These are phyloP conservation scores for Polypedilum vanderplanki DNA, from an alignment of 1,140 invertebrate genomes.

Conservation along the genomic window DNA sequence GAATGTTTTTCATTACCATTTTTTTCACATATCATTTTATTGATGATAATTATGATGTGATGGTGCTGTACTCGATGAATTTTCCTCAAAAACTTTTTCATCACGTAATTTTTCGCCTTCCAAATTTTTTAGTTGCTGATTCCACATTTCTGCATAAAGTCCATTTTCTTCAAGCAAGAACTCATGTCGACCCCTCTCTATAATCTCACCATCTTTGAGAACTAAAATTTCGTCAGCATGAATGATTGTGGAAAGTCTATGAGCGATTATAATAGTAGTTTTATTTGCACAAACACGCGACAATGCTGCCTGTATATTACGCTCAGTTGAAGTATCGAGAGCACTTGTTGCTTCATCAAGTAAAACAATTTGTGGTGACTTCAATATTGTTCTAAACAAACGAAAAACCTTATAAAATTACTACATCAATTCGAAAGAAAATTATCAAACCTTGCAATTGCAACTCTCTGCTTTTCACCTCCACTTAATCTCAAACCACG, in stretches of 20 bases:
- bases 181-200: conserved; percentile 85
- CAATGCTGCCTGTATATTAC: conserved; percentile 75
- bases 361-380: conserved; percentile 77
- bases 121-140: conserved; percentile 65
- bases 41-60: too few species aligned
- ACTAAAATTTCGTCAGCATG: conserved; percentile 91
- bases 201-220: conserved; percentile 78
- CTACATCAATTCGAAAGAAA: neutral
- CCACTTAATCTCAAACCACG: conserved; percentile 73
- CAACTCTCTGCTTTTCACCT: conserved; percentile 90
- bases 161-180: conserved; percentile 62
- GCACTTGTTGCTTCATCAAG: conserved; percentile 87
- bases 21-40: too few species aligned
- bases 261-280: conserved; percentile 88
- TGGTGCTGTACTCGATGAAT: too few species aligned
- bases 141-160: conserved; percentile 82
- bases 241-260: conserved; percentile 86
- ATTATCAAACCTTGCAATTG: conserved; percentile 53
- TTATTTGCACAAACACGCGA: conserved; percentile 70
- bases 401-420: neutral
- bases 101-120: conserved; percentile 33
- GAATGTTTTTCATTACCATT: too few species aligned
- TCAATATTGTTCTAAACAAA: conserved; percentile 72
- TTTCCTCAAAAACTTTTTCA: neutral
- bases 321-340: conserved; percentile 74